Evolutionary conservation across 2,888 invertebrate species (phyloP).

Genomic region (Cantharis rufa): DNA sequence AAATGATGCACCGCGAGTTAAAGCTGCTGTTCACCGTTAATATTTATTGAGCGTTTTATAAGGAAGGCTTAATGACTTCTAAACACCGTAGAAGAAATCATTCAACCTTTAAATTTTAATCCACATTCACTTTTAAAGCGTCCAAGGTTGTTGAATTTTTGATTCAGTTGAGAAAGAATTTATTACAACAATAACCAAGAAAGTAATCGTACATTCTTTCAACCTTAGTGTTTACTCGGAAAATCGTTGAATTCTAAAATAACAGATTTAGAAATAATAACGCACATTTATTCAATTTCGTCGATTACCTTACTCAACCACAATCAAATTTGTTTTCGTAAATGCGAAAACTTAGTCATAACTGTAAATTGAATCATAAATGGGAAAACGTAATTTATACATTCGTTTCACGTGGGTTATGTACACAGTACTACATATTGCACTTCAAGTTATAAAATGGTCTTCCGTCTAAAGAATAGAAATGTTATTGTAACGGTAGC

Average conservation of each 20-base stretch:
- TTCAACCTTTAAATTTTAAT: conserved; percentile 27
- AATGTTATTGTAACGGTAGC: background rate
- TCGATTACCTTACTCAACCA: background rate
- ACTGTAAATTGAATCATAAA: background rate
- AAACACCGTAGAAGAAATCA: conserved; percentile 15
- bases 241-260: background rate
- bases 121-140: conserved; percentile 33
- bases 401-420: background rate
- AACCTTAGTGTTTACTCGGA: background rate
- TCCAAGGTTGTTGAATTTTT: conserved; percentile 28
- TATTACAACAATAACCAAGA: background rate
- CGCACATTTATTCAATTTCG: background rate
- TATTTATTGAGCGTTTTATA: background rate
- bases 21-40: background rate
- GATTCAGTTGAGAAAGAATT: background rate
- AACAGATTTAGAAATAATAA: background rate
- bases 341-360: background rate
- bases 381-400: background rate
- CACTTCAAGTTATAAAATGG: background rate
- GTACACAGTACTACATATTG: background rate
- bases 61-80: background rate
- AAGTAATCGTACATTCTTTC: background rate
- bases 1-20: background rate
- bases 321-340: background rate
- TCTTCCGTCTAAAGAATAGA: background rate